These are phyloP conservation scores for Onthophagus sagittarius DNA, from an alignment of 2,888 invertebrate species.

Conservation along the genomic window DNA sequence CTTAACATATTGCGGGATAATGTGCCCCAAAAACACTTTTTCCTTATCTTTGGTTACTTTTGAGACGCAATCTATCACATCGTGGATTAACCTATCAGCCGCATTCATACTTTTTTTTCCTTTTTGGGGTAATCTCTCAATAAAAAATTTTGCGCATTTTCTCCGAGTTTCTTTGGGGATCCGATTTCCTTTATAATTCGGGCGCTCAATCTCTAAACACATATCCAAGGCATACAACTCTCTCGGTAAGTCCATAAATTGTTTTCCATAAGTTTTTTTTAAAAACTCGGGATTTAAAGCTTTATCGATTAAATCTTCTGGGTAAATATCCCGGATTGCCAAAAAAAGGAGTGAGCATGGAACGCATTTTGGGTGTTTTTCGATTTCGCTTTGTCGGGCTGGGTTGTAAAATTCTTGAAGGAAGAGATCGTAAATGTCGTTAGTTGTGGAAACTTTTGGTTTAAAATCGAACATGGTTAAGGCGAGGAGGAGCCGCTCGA, in stretches of 20 bases:
- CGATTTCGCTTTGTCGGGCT: constrained; percentile 54
- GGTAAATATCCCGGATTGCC: constrained; percentile 54
- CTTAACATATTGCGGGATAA: constrained; percentile 66
- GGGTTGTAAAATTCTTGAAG: constrained; percentile 52
- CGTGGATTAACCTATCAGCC: constrained; percentile 58
- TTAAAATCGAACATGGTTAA: constrained; percentile 60
- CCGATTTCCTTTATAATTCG: constrained; percentile 55
- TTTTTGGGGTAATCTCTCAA: constrained; percentile 55
- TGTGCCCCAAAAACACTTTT: constrained; percentile 53
- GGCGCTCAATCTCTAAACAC: constrained; percentile 58
- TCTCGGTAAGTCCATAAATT: constrained; percentile 40
- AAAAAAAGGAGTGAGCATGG: constrained; percentile 61
- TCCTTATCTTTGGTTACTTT: constrained; percentile 52
- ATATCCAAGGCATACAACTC: constrained; percentile 64
- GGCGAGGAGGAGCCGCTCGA: constrained; percentile 65
- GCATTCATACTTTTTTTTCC: constrained; percentile 53
- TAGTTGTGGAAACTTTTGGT: constrained; percentile 47
- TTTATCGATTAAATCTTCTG: constrained; percentile 57
- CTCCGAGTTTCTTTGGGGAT: constrained; percentile 51
- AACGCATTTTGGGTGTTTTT: constrained; percentile 57
- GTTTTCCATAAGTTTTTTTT: constrained; percentile 53
- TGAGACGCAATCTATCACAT: constrained; percentile 52
- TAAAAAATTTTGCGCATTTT: constrained; percentile 57
- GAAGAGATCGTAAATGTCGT: constrained; percentile 47
- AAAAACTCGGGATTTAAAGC: constrained; percentile 59